Evolutionary conservation across 2,113 vertebrate species (phyloP).

Genomic region (Caracal caracal): DNA sequence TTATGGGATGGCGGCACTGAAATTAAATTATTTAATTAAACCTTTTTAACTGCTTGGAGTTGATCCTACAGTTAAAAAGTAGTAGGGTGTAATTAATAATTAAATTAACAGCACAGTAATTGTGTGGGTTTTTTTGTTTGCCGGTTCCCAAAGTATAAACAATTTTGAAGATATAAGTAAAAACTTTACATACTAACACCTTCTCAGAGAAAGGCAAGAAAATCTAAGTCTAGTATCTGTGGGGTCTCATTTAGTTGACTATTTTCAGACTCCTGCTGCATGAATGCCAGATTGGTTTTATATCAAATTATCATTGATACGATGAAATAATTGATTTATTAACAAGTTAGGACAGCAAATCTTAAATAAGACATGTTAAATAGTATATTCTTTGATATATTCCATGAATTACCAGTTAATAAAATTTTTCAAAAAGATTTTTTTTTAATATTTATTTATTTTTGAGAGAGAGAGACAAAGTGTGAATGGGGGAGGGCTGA

Average conservation of each 20-base stretch:
- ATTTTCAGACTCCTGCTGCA: neutral
- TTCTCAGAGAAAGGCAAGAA: neutral
- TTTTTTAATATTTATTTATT: neutral
- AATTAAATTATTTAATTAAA: constrained; percentile 6
- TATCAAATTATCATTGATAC: neutral
- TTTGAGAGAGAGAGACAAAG: too few species aligned
- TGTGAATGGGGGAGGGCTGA: too few species aligned
- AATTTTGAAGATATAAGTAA: neutral
- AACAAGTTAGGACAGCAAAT: neutral
- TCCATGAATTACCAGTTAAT: neutral
- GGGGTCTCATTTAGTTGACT: neutral
- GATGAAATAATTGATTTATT: neutral
- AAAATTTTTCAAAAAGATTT: neutral
- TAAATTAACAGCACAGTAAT: neutral
- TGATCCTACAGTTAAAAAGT: neutral
- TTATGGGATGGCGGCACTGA: neutral
- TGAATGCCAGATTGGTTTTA: neutral
- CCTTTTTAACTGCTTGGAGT: neutral
- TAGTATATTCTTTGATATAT: neutral
- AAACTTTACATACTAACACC: neutral
- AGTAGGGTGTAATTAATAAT: neutral
- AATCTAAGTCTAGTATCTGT: neutral
- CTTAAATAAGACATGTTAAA: neutral
- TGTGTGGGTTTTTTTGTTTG: neutral
- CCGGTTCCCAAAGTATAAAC: neutral